Conservation (phyloP, 2,113 vertebrate genomes). For the Tringa solitaria region DNA sequence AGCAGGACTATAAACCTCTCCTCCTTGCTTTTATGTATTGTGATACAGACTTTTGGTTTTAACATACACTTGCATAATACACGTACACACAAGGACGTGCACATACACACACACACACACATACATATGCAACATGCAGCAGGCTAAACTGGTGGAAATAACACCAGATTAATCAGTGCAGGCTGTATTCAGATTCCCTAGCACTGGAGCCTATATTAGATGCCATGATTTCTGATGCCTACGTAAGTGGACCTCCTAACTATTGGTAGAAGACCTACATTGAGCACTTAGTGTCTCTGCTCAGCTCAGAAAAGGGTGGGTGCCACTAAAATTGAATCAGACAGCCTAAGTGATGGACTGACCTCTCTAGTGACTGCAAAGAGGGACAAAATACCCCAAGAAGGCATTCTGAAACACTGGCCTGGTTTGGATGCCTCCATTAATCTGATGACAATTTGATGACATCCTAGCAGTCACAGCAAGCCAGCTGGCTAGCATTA, state of each 20-base stretch:
- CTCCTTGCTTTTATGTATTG: not conserved
- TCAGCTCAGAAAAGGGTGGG: not conserved
- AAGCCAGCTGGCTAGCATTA: not conserved
- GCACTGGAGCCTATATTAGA: not conserved
- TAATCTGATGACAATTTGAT: not conserved
- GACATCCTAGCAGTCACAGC: not conserved
- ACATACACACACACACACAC: not conserved
- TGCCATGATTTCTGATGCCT: not conserved
- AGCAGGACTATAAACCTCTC: not conserved
- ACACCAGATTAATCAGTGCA: not conserved
- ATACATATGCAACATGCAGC: not conserved
- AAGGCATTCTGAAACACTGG: not conserved
- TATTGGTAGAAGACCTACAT: not conserved
- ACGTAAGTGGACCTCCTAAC: not conserved
- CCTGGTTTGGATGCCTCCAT: not conserved
- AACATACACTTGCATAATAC: not conserved
- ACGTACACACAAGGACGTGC: not conserved
- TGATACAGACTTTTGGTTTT: not conserved
- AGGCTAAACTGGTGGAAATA: not conserved
- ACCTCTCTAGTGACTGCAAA: not conserved
- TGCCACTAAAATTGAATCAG: not conserved
- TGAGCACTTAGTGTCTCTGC: not conserved
- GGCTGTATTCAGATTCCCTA: not conserved
- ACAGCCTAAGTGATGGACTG: not conserved
- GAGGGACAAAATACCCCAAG: not conserved